These are phyloP conservation scores for Cyanocitta stelleri DNA, from an alignment of 2,113 vertebrate genomes.

Conservation along the genomic window DNA sequence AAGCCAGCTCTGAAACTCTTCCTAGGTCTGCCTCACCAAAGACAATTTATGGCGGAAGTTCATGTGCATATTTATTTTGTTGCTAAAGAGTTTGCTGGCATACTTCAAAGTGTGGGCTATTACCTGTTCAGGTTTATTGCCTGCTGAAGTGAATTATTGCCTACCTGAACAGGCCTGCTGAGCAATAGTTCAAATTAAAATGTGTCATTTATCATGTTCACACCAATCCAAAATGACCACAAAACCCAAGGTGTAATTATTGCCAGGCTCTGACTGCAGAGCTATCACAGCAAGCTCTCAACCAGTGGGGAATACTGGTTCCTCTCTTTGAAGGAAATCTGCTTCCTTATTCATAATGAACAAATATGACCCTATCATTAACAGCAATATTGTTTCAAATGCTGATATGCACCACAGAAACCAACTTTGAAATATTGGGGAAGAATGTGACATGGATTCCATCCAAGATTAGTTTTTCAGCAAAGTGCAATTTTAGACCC, in stretches of 20 bases:
- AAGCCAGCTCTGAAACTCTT: constrained; percentile 59
- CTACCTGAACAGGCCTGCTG: constrained; percentile 61
- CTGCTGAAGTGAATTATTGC: constrained; percentile 65
- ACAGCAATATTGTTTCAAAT: background rate
- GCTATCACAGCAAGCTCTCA: constrained; percentile 10
- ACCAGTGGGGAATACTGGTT: background rate
- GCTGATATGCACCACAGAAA: background rate
- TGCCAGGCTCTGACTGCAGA: constrained; percentile 53
- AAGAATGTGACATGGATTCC: background rate
- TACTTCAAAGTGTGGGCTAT: constrained; percentile 66
- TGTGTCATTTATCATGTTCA: constrained; percentile 70
- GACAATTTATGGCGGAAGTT: constrained; percentile 62
- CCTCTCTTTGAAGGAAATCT: background rate
- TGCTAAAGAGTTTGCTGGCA: constrained; percentile 65
- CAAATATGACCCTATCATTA: background rate
- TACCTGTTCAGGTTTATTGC: constrained; percentile 70
- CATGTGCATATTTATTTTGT: constrained; percentile 55
- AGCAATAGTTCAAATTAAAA: constrained; percentile 79
- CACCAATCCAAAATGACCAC: constrained; percentile 55
- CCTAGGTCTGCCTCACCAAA: constrained; percentile 41
- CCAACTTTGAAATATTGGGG: background rate
- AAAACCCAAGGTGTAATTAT: constrained; percentile 61
- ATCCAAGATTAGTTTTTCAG: background rate
- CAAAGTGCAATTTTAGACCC: background rate
- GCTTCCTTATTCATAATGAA: background rate